Percentiles rank a stretch among this genome's conserved stretches.
Evolutionary conservation across 2,888 invertebrate genomes (phyloP).

Genomic region (Agonum fuliginosum): DNA sequence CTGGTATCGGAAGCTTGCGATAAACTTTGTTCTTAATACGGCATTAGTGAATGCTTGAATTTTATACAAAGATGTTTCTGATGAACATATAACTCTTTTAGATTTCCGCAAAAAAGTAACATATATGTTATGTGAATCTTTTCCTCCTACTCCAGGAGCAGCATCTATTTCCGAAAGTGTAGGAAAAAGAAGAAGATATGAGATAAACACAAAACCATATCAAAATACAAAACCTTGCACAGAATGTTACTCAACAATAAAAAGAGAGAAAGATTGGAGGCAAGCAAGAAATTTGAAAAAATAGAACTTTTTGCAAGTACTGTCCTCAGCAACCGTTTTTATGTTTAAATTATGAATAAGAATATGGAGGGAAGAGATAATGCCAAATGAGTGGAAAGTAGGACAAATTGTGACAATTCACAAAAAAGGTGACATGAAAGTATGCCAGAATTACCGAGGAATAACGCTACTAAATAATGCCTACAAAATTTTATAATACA

Average conservation of each 20-base stretch:
- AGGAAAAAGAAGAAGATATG: neutral
- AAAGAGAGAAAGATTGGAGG: neutral
- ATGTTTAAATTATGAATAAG: too few relatives aligned
- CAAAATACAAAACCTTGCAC: neutral
- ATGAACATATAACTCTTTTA: conserved; percentile 1
- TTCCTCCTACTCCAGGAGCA: neutral
- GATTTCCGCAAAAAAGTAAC: conserved; percentile 6
- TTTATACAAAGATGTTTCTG: conserved; percentile 36
- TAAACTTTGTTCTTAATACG: conserved; percentile 61
- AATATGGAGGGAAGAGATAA: too few relatives aligned
- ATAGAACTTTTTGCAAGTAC: too few relatives aligned
- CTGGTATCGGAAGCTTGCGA: conserved; percentile 61
- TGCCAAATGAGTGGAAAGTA: too few relatives aligned
- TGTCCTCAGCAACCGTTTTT: too few relatives aligned
- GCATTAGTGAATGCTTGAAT: conserved; percentile 50
- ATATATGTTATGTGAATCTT: conserved; percentile 6
- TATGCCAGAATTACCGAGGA: too few relatives aligned
- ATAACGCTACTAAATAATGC: too few relatives aligned
- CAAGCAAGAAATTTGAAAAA: too few relatives aligned
- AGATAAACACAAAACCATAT: neutral
- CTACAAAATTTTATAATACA: too few relatives aligned
- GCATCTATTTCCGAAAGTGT: neutral
- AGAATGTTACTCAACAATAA: neutral
- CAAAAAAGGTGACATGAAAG: too few relatives aligned
- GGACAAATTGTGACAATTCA: too few relatives aligned